A percentile compares a stretch with the other conserved stretches of the same genome.
Evolutionary conservation across 1,140 invertebrate species (phyloP).

Genomic region (Thalassaphorura encarpata): DNA sequence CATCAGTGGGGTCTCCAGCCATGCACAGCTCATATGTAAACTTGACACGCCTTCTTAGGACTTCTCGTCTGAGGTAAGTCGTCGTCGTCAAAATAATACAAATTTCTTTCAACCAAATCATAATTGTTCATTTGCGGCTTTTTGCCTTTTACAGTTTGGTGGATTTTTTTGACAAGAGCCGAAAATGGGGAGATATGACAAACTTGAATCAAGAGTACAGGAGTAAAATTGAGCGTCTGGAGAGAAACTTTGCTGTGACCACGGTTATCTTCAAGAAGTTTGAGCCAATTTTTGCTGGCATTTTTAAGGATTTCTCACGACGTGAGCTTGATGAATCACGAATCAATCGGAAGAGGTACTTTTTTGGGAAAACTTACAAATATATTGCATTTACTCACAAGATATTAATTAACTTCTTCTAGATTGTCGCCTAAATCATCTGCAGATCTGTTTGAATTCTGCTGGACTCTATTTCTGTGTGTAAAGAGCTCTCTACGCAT

Average conservation of each 20-base stretch:
- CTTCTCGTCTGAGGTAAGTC: constrained; percentile 82
- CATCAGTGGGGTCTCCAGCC: constrained; percentile 60
- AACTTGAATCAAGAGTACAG: constrained; percentile 72
- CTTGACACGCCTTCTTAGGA: constrained; percentile 71
- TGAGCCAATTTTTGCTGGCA: constrained; percentile 71
- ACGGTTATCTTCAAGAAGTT: constrained; percentile 90
- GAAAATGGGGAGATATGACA: constrained; percentile 92
- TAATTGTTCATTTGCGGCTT: neutral
- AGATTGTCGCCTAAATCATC: constrained; percentile 60
- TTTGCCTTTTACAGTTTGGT: constrained; percentile 69
- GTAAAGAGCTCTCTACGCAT: constrained; percentile 75
- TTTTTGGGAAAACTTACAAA: neutral
- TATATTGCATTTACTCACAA: constrained; percentile 9
- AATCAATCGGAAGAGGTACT: too few species aligned
- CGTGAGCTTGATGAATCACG: constrained; percentile 16
- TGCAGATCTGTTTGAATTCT: constrained; percentile 78
- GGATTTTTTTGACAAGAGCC: constrained; percentile 92
- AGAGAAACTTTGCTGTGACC: constrained; percentile 89
- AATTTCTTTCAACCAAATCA: neutral
- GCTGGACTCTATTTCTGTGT: constrained; percentile 85
- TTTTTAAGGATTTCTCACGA: constrained; percentile 52
- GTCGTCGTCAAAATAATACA: too few species aligned
- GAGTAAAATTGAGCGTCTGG: constrained; percentile 71
- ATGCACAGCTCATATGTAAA: constrained; percentile 88
- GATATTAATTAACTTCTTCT: constrained; percentile 33